These are phyloP conservation scores for Omphaloscelis lunosa DNA, from an alignment of 2,888 invertebrate species.

Conservation along the genomic window DNA sequence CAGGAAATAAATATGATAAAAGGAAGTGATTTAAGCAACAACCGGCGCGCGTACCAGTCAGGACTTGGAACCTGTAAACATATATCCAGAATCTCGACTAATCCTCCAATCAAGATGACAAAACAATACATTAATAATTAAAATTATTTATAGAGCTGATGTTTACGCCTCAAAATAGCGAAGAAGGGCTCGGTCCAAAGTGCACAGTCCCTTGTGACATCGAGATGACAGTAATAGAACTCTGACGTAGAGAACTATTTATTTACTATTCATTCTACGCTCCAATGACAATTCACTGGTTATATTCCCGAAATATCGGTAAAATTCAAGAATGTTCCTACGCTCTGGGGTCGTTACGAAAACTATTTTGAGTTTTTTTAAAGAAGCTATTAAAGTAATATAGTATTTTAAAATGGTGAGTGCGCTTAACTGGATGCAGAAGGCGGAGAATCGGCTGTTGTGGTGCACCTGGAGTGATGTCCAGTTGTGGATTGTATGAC, in stretches of 20 bases:
- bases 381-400: neutral
- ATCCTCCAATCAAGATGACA: neutral
- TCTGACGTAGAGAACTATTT: conserved; percentile 46
- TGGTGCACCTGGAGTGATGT: neutral
- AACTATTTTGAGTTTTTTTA: neutral
- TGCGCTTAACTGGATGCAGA: neutral
- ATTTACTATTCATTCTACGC: conserved; percentile 30
- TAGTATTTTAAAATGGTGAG: neutral
- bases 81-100: neutral
- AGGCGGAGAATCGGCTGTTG: neutral
- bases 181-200: conserved; percentile 65
- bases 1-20: neutral
- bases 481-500: neutral
- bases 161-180: conserved; percentile 61
- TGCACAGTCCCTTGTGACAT: conserved; percentile 60
- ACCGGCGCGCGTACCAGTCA: neutral
- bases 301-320: neutral
- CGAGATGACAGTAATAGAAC: conserved; percentile 40
- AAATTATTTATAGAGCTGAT: conserved; percentile 35
- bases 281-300: neutral
- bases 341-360: neutral
- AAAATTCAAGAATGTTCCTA: neutral
- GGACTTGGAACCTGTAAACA: neutral
- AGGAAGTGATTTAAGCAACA: neutral
- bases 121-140: conserved; percentile 9